Base-by-base conservation (phyloP, 2,888 invertebrate species). In the Tuberolachnus salignus region DNA sequence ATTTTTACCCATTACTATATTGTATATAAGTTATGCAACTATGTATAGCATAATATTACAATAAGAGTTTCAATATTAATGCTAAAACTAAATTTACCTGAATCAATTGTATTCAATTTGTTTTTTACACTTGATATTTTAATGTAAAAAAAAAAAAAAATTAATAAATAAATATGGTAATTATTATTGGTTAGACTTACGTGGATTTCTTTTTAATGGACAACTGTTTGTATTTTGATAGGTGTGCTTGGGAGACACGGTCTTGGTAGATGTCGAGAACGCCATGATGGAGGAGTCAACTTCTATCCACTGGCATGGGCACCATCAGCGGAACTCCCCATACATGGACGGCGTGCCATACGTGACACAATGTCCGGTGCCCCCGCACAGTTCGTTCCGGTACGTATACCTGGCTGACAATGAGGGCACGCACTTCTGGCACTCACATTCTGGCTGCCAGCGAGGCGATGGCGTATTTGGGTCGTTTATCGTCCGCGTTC, bases 291-390 rank as follows among this genome's bases (percentile, higher is more conserved):
- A 92, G 0, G 94, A 94, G 84, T 92, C 91, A 26, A 94, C 94
- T 0, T 91, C 92, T 0, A 90, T 97, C 23, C 97, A 97, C 84
- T 97, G 95, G 95, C 97, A 97, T 84, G 96, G 97, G 0, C 90
- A 93, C 84, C 94, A 94, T 84, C 93, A 94, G 85, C 86, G 87
- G 72, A 89, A 89, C 0, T 91, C 91, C 0, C 94, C 94, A 0
- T 94, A 92, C 84, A 94, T 94, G 94, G 95, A 95, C 82, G 95
- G 95, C 0, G 94, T 94, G 0, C 94, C 95, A 0, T 91, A 90
- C 82, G 89, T 95, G 11, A 93, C 94, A 0, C 95, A 95, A 85
- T 94, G 94, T 82, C 94, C 94, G 0, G 92, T 95, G 73, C 86
- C 88, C 8, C 92, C 94, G 0, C 91, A 91, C 81, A 88, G 90